Base-by-base conservation (phyloP, 2,113 vertebrate genomes). In the Cricetomys ansorgei region DNA sequence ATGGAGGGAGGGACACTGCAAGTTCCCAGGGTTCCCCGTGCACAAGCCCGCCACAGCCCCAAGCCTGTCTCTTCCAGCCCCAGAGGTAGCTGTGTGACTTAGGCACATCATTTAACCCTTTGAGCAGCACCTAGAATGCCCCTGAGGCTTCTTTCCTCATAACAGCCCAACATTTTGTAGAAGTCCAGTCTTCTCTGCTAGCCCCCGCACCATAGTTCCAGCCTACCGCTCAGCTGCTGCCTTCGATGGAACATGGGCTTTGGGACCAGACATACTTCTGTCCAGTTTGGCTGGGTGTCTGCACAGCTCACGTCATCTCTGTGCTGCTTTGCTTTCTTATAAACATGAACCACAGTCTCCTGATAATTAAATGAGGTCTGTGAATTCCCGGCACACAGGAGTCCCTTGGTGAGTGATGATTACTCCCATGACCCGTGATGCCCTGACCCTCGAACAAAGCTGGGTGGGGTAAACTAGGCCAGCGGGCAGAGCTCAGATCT, bases 51-150 rank as follows among this genome's bases (percentile, higher is more conserved):
- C 50, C 3, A 1, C 43, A 50, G 85, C 37, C 77, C 88, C 53
- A 11, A 7, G 70, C 69, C 31, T 65, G 3, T 40, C 37, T 7
- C 0, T 79, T 57, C 11, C 37, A 25, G 70, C 53, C 17, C 0
- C 13, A 0, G 0, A 7, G 55, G 57, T 62, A 59, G 27, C 34
- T 1, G 0, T 55, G 48, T 31, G 27, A 31, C 72, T 5, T 37
- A 34, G 55, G 57, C 37, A 37, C 1, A 1, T 57, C n/a, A 27
- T 70, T 57, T 83, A 55, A 7, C 34, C 50, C 62, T 45, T 17
- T 11, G 62, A 73, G 79, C 3, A 1, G 55, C n/a, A 6, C 10
- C 1, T n/a, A 27, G 79, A 37, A 0, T 4, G 13, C 21, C 73
- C 62, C 27, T 0, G n/a, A 48, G 62, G 40, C 65, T 48, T 75